A percentile compares a stretch with the other conserved stretches of the same genome.
Evolutionary conservation across 2,888 invertebrate species (phyloP).

Genomic region (Drosophila testacea): DNA sequence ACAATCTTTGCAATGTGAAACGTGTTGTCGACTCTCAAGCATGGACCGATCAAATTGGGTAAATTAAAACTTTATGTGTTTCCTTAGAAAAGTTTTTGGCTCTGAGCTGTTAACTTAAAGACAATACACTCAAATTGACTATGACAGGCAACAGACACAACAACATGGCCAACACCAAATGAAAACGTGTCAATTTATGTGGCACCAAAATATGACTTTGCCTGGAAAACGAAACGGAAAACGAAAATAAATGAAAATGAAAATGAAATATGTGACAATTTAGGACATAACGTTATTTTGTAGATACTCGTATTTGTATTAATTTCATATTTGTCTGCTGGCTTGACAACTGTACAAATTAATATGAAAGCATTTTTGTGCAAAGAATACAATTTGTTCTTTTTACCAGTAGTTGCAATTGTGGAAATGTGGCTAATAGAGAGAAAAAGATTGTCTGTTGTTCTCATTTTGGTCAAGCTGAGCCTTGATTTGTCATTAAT

Average conservation of each 20-base stretch:
- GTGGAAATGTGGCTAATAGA: no score
- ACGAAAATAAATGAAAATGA: background rate
- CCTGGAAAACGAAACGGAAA: constrained; percentile 13
- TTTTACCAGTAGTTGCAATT: no score
- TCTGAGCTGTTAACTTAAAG: constrained; percentile 12
- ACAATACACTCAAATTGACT: constrained; percentile 24
- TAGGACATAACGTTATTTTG: constrained; percentile 7
- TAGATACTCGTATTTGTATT: constrained; percentile 6
- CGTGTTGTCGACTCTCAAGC: constrained; percentile 7
- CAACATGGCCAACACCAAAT: constrained; percentile 29
- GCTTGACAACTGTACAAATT: constrained; percentile 16
- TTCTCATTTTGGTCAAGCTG: no score
- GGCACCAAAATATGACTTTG: constrained; percentile 30
- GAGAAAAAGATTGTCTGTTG: no score
- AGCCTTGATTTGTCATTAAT: background rate
- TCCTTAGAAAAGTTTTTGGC: constrained; percentile 10
- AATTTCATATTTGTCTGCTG: constrained; percentile 17
- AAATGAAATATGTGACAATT: constrained; percentile 31
- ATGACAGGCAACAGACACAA: constrained; percentile 28
- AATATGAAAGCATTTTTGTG: background rate
- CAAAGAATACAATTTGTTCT: background rate
- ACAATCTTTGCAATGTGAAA: constrained; percentile 42
- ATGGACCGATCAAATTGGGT: constrained; percentile 22
- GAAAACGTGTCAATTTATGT: constrained; percentile 62
- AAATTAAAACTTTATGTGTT: constrained; percentile 34